Base-by-base conservation (phyloP, 2,797 vertebrate species). In the Ctenosaura bakeri region DNA sequence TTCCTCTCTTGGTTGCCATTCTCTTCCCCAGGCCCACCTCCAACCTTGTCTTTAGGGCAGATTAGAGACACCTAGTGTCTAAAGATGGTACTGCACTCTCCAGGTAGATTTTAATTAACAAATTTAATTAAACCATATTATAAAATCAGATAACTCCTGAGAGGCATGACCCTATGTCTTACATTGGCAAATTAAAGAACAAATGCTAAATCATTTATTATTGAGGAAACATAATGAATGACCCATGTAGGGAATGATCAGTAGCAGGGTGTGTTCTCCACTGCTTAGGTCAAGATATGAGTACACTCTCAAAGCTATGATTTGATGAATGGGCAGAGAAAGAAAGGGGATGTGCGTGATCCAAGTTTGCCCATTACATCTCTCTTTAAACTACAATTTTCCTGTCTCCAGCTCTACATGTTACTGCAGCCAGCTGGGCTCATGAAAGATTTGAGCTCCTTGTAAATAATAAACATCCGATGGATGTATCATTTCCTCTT, bases 401-500 rank as follows among this genome's bases (percentile, higher is more conserved):
- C 88, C 35, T 90, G 52, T 88, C 87, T 91, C 87, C 20, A 74
- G 80, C 87, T 93, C 88, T 62, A 42, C 90, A 92, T 86, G 42
- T 80, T 80, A 78, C 26, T 88, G 87, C 74, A 76, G 52, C 81
- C 83, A 90, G 94, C 92, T 89, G 89, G 20, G 14, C 59, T 91
- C 83, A 93, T 88, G 86, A 56, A 91, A 95, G 91, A 91, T 64
- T 83, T 92, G 79, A 91, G 86, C 93, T 94, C 83, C 73, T 64
- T 76, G 88, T 83, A 89, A 89, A 89, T 84, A 89, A 83, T 89
- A 89, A 95, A 96, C 93, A 94, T 89, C 88, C 92, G 89, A 78
- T 90, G 79, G 59, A 82, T 83, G 56, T 93, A 85, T 92, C 91
- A 94, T 91, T 95, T 95, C 89, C 95, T 92, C 92, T 94, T 94